Base-by-base conservation (phyloP, 1,140 invertebrate species). In the Saccostrea glomerata region DNA sequence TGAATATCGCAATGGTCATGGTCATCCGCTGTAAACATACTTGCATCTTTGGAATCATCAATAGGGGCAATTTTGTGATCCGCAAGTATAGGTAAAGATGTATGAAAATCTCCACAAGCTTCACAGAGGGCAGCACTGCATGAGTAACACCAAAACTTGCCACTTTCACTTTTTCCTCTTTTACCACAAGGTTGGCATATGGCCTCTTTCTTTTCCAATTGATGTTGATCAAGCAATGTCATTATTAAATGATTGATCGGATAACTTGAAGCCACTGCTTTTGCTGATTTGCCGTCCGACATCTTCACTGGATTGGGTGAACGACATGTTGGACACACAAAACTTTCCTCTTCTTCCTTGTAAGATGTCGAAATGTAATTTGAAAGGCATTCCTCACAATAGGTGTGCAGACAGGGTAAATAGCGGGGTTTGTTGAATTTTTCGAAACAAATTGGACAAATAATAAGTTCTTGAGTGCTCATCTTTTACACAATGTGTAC, bases 391-490 rank as follows among this genome's bases (percentile, higher is more conserved):
- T 70, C 30, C 47, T 89, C 77, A 70, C 92, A 93, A 84, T 90
- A 93, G 25, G 90, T 91, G 77, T 93, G 92, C n/a, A 90, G 87
- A 86, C 92, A 93, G 91, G 91, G 91, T n/a, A 93, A 85, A 36
- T 87, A 88, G 77, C 90, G 90, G 4, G 92, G 92, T 23, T 70
- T 82, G n/a, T 56, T 83, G 70, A 90, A 90, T 23, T 56, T 17
- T 17, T 88, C 85, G 11, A 88, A 56, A 89, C 92, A 93, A 56
- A 93, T 90, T n/a, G 87, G 58, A 86, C 92, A 92, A 20, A n/a
- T 47, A 2, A 82, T 82, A 11, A 82, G 40, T 17, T 82, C 82
- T 13, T 82, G 82, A 25, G 11, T n/a, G 15, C 82, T 47, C 47
- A 82, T 82, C 12, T 1, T 47, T 82, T 9, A 9, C 47, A 47